A percentile compares a stretch with the other conserved stretches of the same genome.
phyloP scores from a whole-genome alignment of 1,140 invertebrate species.

The Sarcophaga bullata region DNA sequence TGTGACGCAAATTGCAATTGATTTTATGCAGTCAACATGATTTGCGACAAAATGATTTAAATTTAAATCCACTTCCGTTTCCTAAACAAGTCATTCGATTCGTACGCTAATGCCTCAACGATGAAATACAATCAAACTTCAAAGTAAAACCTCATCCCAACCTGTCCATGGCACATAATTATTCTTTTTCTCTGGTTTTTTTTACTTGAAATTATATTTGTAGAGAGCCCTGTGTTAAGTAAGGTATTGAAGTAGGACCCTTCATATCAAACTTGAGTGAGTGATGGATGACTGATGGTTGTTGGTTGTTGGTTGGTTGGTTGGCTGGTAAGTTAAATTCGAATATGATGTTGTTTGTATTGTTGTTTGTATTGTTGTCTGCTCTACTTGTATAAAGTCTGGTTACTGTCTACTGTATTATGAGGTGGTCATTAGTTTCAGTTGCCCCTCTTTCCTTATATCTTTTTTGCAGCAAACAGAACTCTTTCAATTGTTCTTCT shows the following conservation, averaged over 20 bases:
- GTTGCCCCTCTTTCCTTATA: background rate
- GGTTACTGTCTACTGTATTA: slow-evolving; percentile 34
- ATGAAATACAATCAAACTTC: background rate
- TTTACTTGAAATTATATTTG: too few relatives aligned
- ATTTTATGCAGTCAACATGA: background rate
- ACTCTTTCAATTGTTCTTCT: slow-evolving; percentile 10
- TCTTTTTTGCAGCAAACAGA: background rate
- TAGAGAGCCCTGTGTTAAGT: background rate
- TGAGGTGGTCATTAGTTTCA: slow-evolving; percentile 35
- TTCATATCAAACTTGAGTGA: slow-evolving; percentile 10
- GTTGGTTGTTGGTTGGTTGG: background rate
- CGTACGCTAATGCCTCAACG: background rate
- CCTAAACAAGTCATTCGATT: background rate
- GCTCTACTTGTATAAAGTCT: slow-evolving; percentile 23
- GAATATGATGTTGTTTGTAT: too few relatives aligned
- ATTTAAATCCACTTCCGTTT: slow-evolving; percentile 10
- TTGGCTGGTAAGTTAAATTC: too few relatives aligned
- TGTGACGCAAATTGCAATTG: background rate
- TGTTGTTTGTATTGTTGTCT: background rate
- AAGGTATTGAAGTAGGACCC: background rate
- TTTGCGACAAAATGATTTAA: slow-evolving; percentile 4
- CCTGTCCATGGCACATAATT: slow-evolving; percentile 7
- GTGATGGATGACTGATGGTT: background rate
- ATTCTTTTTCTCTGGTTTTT: background rate
- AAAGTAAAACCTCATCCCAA: slow-evolving; percentile 6